Percentiles rank a stretch among this genome's conserved stretches.
phyloP scores from a whole-genome alignment of 1,140 invertebrate genomes.

The Latrodectus geometricus region DNA sequence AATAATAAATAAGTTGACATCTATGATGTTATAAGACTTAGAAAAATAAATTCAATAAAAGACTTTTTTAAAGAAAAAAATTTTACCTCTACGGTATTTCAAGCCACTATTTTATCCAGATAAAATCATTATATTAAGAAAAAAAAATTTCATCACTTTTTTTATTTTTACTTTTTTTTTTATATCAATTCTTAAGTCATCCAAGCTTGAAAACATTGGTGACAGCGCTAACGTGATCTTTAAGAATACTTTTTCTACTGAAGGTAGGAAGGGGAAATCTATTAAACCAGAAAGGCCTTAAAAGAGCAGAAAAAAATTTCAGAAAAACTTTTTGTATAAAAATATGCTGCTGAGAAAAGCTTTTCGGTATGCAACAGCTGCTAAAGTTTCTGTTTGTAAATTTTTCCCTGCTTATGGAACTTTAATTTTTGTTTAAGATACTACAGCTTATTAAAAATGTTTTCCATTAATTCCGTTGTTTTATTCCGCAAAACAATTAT shows the following conservation, averaged over 20 bases:
- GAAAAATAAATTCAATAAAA: conserved; percentile 24
- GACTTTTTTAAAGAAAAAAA: not conserved
- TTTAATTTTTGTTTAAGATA: conserved; percentile 22
- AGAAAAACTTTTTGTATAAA: conserved; percentile 26
- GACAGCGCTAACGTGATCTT: conserved; percentile 42
- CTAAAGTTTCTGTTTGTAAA: conserved; percentile 13
- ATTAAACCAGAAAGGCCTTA: conserved; percentile 17
- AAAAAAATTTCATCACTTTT: conserved; percentile 2
- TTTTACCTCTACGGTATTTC: not conserved
- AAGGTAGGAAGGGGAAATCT: conserved; percentile 2
- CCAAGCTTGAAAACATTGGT: conserved; percentile 44
- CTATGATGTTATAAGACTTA: conserved; percentile 11
- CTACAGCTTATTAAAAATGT: not conserved
- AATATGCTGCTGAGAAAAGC: conserved; percentile 36
- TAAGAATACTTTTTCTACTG: conserved; percentile 18
- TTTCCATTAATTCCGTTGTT: no score
- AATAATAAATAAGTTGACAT: conserved; percentile 12
- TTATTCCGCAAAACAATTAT: no score
- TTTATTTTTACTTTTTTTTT: not conserved
- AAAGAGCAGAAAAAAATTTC: conserved; percentile 19
- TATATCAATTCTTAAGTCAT: conserved; percentile 37
- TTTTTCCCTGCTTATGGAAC: not conserved
- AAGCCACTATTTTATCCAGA: conserved; percentile 23
- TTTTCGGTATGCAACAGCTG: conserved; percentile 47
- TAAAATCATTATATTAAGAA: conserved; percentile 19